Base-by-base conservation (phyloP, 2,888 invertebrate genomes). In the Patella pellucida region DNA sequence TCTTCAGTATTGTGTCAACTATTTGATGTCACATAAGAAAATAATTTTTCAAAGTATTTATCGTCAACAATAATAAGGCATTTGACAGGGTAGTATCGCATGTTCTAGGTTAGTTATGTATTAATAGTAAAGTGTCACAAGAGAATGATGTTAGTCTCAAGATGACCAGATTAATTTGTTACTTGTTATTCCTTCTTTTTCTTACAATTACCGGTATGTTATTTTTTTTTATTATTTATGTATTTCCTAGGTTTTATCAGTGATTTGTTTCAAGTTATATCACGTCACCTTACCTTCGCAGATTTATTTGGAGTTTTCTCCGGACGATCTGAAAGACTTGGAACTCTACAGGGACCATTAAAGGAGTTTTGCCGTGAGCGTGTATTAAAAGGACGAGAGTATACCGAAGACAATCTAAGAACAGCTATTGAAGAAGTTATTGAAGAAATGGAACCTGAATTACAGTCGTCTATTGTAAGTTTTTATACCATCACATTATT, bases 361-460 rank as follows among this genome's bases (percentile, higher is more conserved):
- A 90, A 91, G 74, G 89, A 90, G 62, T 93, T 93, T 86, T 89
- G 93, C 62, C 82, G 88, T 19, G 88, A 90, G 11, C 86, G 91
- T 7, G 87, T 93, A 1, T 87, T 93, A 73, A 86, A 92, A 41
- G 92, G 91, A 68, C 86, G 87, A 12, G 85, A 87, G 71, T 89
- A 91, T 3, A 91, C 89, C 1, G 86, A 90, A 7, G 90, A 89
- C 23, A 92, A 92, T 72, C 89, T 93, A 31, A 86, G 91, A 23
- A 85, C 88, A 62, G 92, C 91, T 52, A 91, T 92, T 4, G 91
- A 92, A 19, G 87, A 90, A 78, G 82, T 93, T 14, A 83, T 93
- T 52, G 83, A 78, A 2, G 92, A 92, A 81, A 88, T 92, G 86
- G 90, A 91, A 77, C 91, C 80, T 2, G 85, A 89, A 77, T 87